These are phyloP conservation scores for Eidolon dupreanum DNA, from an alignment of 2,797 vertebrate genomes.

Conservation along the genomic window DNA sequence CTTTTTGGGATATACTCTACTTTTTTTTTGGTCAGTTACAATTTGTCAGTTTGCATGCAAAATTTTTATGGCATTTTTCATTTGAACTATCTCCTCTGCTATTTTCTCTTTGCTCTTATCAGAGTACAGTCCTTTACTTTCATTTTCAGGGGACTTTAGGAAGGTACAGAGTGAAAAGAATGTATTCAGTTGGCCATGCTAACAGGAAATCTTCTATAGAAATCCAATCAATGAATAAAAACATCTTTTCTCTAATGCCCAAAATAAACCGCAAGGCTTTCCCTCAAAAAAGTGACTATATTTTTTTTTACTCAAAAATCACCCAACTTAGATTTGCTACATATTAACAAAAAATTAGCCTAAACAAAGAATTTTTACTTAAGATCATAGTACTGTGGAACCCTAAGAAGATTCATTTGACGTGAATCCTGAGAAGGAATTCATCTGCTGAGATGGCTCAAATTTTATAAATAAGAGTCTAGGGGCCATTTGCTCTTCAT, in stretches of 20 bases:
- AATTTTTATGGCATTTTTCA: constrained; percentile 1
- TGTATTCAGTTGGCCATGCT: not conserved
- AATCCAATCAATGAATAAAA: not conserved
- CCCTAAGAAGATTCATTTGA: too few species aligned
- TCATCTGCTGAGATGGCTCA: too few species aligned
- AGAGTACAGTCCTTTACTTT: not conserved
- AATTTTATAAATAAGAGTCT: too few species aligned
- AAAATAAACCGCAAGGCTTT: not conserved
- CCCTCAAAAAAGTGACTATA: not conserved
- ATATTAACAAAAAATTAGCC: not conserved
- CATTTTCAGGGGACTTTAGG: not conserved
- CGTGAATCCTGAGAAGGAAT: too few species aligned
- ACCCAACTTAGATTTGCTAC: not conserved
- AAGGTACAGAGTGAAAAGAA: not conserved
- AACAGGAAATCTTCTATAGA: not conserved
- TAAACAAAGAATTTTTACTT: not conserved
- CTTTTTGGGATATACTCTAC: not conserved
- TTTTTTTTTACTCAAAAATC: not conserved
- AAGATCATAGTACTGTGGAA: not conserved
- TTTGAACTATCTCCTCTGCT: not conserved
- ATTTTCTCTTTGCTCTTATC: not conserved
- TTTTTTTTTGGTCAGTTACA: not conserved
- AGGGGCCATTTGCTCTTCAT: too few species aligned
- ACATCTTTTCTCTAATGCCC: not conserved
- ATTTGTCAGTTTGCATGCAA: not conserved